These are phyloP conservation scores for Squalus acanthias DNA, from an alignment of 2,797 vertebrate species.

Conservation along the genomic window DNA sequence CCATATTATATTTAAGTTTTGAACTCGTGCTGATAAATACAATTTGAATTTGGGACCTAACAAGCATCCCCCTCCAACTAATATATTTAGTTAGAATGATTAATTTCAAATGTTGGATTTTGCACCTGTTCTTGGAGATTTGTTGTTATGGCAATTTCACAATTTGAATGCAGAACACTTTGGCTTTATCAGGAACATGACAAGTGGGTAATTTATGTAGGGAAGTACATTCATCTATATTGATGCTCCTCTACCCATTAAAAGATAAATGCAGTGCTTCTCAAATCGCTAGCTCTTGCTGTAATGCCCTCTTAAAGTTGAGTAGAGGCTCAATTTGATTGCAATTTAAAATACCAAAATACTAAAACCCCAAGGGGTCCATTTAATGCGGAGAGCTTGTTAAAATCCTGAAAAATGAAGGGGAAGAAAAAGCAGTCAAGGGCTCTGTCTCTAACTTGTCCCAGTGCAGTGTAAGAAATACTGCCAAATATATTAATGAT, in stretches of 20 bases:
- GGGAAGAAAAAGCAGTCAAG: conserved; percentile 17
- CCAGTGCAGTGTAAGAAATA: neutral
- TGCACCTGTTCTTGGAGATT: neutral
- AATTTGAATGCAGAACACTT: neutral
- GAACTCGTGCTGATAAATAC: neutral
- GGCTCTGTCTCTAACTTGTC: neutral
- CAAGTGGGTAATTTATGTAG: conserved; percentile 24
- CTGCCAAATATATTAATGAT: conserved; percentile 31
- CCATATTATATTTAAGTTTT: neutral
- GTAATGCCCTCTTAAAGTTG: conserved; percentile 25
- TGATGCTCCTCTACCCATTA: conserved; percentile 17
- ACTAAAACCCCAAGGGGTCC: neutral
- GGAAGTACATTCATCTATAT: neutral
- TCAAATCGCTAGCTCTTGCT: conserved; percentile 25
- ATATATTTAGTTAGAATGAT: neutral
- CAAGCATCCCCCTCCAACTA: neutral
- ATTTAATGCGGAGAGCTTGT: conserved; percentile 11
- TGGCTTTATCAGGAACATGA: conserved; percentile 14
- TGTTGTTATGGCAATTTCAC: neutral
- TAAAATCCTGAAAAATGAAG: conserved; percentile 27
- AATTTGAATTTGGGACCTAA: neutral
- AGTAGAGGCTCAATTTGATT: conserved; percentile 26
- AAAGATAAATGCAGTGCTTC: conserved; percentile 30
- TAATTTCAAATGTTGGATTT: conserved; percentile 8
- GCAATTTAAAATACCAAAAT: conserved; percentile 31